Evolutionary conservation across 2,797 vertebrate species (phyloP).

Genomic region (Chrysocyon brachyurus): DNA sequence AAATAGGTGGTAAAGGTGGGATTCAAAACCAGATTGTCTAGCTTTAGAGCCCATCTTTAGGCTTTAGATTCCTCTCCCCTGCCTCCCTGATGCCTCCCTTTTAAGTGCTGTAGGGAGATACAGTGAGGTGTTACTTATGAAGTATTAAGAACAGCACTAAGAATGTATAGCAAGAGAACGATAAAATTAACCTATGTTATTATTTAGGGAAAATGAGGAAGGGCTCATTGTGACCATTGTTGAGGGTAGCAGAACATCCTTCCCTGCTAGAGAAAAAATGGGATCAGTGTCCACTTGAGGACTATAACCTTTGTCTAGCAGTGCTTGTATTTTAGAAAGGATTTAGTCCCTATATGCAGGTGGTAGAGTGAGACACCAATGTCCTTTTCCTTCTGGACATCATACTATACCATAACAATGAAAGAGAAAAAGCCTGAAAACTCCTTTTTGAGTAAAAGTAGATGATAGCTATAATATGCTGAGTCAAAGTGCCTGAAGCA

Average conservation of each 20-base stretch:
- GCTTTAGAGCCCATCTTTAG: not conserved
- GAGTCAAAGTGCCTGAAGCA: not conserved
- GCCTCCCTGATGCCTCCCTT: not conserved
- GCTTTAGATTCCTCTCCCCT: not conserved
- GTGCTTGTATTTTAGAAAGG: not conserved
- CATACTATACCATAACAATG: not conserved
- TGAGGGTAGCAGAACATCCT: not conserved
- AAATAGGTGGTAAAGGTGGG: not conserved
- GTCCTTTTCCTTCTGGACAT: conserved; percentile 38
- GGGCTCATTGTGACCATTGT: not conserved
- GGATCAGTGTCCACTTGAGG: not conserved
- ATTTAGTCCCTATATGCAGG: not conserved
- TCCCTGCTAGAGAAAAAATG: not conserved
- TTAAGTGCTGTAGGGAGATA: not conserved
- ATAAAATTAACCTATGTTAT: not conserved
- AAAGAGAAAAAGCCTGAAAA: not conserved
- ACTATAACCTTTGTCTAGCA: not conserved
- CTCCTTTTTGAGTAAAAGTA: not conserved
- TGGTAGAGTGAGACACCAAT: not conserved
- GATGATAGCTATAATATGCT: not conserved
- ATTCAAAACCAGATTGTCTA: not conserved
- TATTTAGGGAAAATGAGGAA: not conserved
- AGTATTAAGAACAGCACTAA: not conserved
- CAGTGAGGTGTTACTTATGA: not conserved
- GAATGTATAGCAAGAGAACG: not conserved